Evolutionary conservation across 2,888 invertebrate genomes (phyloP).

Genomic region (Steromphala cineraria): DNA sequence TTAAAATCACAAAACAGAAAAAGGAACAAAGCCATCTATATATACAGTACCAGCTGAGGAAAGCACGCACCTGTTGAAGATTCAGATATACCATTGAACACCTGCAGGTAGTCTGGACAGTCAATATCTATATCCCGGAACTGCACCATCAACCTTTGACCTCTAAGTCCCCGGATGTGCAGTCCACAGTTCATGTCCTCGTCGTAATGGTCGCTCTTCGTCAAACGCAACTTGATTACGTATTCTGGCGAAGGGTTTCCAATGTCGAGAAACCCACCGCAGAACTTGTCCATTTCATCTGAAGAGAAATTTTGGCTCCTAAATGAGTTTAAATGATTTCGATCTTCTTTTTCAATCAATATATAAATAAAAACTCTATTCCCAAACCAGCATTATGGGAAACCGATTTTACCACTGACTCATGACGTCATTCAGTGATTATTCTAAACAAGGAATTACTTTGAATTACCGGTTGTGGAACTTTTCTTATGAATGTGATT

Average conservation of each 20-base stretch:
- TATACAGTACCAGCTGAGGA: background rate
- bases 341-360: too few relatives aligned
- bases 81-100: background rate
- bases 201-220: background rate
- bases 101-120: background rate
- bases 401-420: too few relatives aligned
- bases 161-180: background rate
- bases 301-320: background rate
- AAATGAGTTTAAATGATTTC: too few relatives aligned
- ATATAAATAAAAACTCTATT: too few relatives aligned
- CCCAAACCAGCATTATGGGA: too few relatives aligned
- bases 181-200: background rate
- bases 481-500: too few relatives aligned
- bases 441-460: too few relatives aligned
- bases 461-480: too few relatives aligned
- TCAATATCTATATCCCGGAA: background rate
- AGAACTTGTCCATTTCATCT: background rate
- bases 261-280: background rate
- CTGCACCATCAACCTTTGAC: background rate
- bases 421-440: too few relatives aligned
- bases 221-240: background rate
- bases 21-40: too few relatives aligned
- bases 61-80: background rate
- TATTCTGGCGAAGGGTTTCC: background rate
- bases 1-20: too few relatives aligned